Percentiles rank a stretch among this genome's conserved stretches.
These are phyloP conservation scores for Brachyhypopomus gauderio DNA, from an alignment of 2,113 vertebrate genomes.

Conservation along the genomic window DNA sequence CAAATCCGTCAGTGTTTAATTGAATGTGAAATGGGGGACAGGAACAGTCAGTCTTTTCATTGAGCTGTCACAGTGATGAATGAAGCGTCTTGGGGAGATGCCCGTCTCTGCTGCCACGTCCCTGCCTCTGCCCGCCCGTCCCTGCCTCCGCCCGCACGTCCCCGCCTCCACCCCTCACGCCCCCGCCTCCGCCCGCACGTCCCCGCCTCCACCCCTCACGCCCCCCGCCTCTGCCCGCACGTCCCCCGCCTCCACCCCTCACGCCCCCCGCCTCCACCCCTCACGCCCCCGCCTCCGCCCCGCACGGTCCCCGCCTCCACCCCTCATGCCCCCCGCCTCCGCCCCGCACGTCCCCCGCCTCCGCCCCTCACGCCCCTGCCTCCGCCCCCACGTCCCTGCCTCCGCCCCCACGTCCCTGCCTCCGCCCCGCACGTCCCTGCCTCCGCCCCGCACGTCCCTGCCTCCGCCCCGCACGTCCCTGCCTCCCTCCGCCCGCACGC, in stretches of 20 bases:
- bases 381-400: constrained; percentile 51
- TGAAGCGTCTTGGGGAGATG: constrained; percentile 55
- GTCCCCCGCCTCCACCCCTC: constrained; percentile 45
- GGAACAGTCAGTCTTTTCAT: constrained; percentile 57
- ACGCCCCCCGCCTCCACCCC: no score
- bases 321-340: constrained; percentile 45
- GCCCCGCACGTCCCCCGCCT: constrained; percentile 57
- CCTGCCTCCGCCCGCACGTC: constrained; percentile 47
- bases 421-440: no score
- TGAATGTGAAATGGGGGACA: constrained; percentile 59
- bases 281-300: constrained; percentile 46
- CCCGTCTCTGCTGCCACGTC: constrained; percentile 55
- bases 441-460: constrained; percentile 54
- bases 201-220: constrained; percentile 43
- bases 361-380: constrained; percentile 48
- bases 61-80: constrained; percentile 60
- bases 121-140: constrained; percentile 48
- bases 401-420: constrained; percentile 49
- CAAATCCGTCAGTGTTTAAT: constrained; percentile 62
- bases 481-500: no score
- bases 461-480: no score
- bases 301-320: no score
- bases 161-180: constrained; percentile 41
- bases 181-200: constrained; percentile 54
- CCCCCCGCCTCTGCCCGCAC: constrained; percentile 52